Evolutionary conservation across 2,797 vertebrate genomes (phyloP).

Genomic region (Tamandua tetradactyla): DNA sequence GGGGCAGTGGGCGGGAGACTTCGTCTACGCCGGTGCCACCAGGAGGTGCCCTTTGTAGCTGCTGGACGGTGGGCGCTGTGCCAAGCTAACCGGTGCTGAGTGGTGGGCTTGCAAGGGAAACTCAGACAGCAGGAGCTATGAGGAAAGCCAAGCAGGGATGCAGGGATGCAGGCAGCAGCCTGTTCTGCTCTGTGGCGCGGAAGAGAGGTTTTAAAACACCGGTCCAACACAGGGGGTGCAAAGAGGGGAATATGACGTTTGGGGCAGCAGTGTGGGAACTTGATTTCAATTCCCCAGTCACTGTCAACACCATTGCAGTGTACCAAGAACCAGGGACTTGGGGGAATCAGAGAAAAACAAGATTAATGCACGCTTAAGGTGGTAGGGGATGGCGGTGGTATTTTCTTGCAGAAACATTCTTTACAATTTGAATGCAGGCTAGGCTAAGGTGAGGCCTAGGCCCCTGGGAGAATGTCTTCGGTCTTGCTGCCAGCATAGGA

Average conservation of each 20-base stretch:
- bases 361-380: conserved; percentile 76
- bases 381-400: conserved; percentile 60
- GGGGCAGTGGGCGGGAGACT: not conserved
- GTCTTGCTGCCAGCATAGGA: not conserved
- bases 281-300: conserved; percentile 78
- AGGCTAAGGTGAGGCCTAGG: not conserved
- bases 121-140: not conserved
- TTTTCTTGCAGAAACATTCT: conserved; percentile 47
- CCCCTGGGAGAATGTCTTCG: not conserved
- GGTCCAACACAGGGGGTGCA: not conserved
- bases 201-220: not conserved
- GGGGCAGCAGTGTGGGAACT: conserved; percentile 79
- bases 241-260: conserved; percentile 74
- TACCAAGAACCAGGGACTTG: conserved; percentile 66
- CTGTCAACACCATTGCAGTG: conserved; percentile 68
- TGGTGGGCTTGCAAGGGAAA: conserved; percentile 66
- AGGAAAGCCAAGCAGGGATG: not conserved
- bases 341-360: conserved; percentile 76
- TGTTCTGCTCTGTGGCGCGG: not conserved
- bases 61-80: conserved; percentile 72
- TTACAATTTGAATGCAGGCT: not conserved
- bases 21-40: not conserved
- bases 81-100: conserved; percentile 75
- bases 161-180: not conserved
- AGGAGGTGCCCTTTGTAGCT: conserved; percentile 75